Percentiles rank a stretch among this genome's conserved stretches.
Conservation (phyloP, 2,797 vertebrate species). For the Phrynocephalus guinanensis region DNA sequence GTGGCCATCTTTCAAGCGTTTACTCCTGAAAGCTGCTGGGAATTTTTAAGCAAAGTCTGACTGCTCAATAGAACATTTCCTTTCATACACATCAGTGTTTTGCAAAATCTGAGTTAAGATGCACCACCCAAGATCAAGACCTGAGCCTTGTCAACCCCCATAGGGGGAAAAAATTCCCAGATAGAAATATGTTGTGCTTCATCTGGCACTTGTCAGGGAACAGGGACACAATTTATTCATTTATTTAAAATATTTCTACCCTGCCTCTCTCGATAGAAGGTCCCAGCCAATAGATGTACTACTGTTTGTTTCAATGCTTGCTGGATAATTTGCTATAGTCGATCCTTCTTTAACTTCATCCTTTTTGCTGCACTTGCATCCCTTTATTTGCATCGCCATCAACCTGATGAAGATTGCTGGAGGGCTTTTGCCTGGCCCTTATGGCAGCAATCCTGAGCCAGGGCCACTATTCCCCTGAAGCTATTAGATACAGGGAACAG, state of each 20-base stretch:
- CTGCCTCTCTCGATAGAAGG: too few relatives aligned
- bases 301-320: background rate
- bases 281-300: background rate
- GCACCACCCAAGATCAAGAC: background rate
- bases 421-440: background rate
- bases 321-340: background rate
- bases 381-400: background rate
- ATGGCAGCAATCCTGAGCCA: background rate
- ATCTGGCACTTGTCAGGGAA: background rate
- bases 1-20: background rate
- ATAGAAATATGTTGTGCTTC: background rate
- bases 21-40: background rate
- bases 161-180: background rate
- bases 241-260: too few relatives aligned
- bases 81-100: background rate
- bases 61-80: background rate
- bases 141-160: constrained; percentile 5
- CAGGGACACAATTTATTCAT: background rate
- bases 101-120: constrained; percentile 6
- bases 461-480: background rate
- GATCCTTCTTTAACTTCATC: background rate
- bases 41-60: background rate
- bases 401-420: background rate
- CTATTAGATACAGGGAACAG: background rate
- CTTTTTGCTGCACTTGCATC: background rate